Evolutionary conservation across 2,113 vertebrate genomes (phyloP).

Genomic region (Eudyptes chrysolophus): DNA sequence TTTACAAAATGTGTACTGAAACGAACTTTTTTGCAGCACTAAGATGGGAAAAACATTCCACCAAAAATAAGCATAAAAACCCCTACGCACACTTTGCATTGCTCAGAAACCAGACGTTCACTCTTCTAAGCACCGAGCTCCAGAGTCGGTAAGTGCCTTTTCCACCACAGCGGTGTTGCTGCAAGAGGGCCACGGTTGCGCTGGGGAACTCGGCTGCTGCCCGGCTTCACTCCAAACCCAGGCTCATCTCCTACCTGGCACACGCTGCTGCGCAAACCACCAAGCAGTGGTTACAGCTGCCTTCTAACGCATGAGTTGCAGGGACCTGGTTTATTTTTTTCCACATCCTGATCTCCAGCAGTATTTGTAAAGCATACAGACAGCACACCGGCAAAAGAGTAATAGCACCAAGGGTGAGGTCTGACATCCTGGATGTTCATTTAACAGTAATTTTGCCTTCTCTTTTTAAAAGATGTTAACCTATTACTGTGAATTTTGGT

Average conservation of each 20-base stretch:
- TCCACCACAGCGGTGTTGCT: neutral
- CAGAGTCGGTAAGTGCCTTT: accelerated
- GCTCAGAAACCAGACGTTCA: neutral
- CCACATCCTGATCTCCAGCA: neutral
- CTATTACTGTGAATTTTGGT: neutral
- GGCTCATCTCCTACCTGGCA: neutral
- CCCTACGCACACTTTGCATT: neutral
- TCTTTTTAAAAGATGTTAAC: neutral
- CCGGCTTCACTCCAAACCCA: neutral
- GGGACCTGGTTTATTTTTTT: neutral
- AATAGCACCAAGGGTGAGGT: neutral
- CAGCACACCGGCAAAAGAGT: neutral
- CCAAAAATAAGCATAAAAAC: neutral
- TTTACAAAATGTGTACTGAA: neutral
- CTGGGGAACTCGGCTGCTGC: neutral
- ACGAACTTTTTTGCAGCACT: neutral
- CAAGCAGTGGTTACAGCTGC: neutral
- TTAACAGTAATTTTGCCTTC: neutral
- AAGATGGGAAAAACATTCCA: neutral
- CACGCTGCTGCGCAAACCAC: accelerated
- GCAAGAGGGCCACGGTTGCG: neutral
- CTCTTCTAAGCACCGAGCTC: neutral
- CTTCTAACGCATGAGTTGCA: accelerated
- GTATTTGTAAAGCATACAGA: neutral
- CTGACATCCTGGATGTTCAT: neutral